Evolutionary conservation across 2,888 invertebrate genomes (phyloP), one percentile per base, ranked within the genome.

Genomic region (Myopa tessellatipennis): DNA sequence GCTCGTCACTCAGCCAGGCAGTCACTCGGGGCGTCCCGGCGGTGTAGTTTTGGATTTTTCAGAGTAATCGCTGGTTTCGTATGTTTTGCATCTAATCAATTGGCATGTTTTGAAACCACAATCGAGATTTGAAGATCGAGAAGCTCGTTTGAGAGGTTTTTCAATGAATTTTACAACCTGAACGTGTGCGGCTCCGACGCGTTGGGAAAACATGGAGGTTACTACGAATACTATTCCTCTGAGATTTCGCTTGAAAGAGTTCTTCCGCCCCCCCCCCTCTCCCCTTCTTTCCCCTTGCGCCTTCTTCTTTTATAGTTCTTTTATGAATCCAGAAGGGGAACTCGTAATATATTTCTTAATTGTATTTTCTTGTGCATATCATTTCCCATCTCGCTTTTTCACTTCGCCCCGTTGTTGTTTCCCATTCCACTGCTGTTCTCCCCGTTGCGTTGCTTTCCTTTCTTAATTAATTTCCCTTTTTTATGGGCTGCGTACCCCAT

Each of bases 381-480:
- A 65, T 38, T 38, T 38, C 14, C 14, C 55, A n/a, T 55, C 14
- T n/a, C 16, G 16, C 8, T 55, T 55, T 55, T 55, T 12, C 55
- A n/a, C 55, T n/a, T 14, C 55, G 26, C 26, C 36, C 12, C 40
- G 67, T 67, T 67, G 67, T 67, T 67, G 67, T n/a, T 67, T 65
- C 36, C 36, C 8, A 34, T 36, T 26, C 63, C 4, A 36, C 16
- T 36, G 26, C 26, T 26, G 26, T 26, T 26, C 26, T 26, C 26
- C 26, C 26, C 26, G 26, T 26, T 45, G 45, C 45, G 45, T 45
- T 18, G 36, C 67, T 16, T 67, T 40, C 18, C 67, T 67, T 67
- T 40, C n/a, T 40, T n/a, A 67, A 67, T 67, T 67, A 67, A 67
- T 70, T 70, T 70, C n/a, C 34, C 55, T 70, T 52, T 52, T 16